Percentiles rank a stretch among this genome's conserved stretches.
phyloP scores from a whole-genome alignment of 2,113 vertebrate genomes.

The Sphyrna mokarran region DNA sequence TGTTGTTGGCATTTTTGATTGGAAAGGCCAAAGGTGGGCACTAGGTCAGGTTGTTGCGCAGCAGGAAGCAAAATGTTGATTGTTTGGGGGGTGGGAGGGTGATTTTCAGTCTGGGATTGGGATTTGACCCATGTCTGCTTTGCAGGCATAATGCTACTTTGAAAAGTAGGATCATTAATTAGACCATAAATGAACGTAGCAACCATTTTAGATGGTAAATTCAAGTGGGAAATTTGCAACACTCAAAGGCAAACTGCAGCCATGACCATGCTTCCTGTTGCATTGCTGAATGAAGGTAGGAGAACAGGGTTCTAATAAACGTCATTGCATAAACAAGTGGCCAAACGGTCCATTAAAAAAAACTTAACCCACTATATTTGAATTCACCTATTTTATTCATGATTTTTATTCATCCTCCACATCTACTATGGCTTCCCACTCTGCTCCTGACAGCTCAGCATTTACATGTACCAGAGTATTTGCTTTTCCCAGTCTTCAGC shows the following conservation, averaged over 20 bases:
- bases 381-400: no score
- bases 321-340: neutral
- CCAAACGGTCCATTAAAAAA: neutral
- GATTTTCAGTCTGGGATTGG: neutral
- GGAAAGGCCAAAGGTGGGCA: no score
- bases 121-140: neutral
- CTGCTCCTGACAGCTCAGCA: no score
- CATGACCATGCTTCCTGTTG: neutral
- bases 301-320: neutral
- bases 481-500: no score
- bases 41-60: no score
- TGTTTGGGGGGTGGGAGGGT: neutral
- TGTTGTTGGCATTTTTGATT: neutral
- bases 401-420: no score
- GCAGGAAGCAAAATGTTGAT: neutral
- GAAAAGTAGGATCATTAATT: neutral
- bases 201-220: neutral
- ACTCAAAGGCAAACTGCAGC: neutral
- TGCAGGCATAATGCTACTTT: neutral
- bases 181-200: neutral
- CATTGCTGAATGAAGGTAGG: neutral
- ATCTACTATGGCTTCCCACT: no score
- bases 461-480: no score
- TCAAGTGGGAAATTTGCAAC: neutral
- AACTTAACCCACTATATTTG: neutral